Conservation (phyloP, 2,888 invertebrate genomes). For the Megalurothrips usitatus region DNA sequence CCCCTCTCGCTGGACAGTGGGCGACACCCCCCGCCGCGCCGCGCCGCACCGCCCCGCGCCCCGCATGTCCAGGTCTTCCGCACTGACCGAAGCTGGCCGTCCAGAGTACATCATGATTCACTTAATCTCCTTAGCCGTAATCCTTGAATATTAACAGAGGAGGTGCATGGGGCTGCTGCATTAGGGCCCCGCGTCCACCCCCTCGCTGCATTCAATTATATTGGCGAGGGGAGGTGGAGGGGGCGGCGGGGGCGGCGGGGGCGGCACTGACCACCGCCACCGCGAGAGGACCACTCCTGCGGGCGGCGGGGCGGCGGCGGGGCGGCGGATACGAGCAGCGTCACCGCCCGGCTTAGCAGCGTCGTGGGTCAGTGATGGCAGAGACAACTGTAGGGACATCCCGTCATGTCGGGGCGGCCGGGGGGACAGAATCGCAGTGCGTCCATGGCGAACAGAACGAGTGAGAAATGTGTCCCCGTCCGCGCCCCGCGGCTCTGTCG, state of each 20-base stretch:
- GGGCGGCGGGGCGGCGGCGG: not conserved
- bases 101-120: conserved; percentile 9
- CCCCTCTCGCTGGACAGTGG: not conserved
- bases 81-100: too few species aligned
- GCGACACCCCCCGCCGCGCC: not conserved
- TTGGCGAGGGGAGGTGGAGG: too few species aligned
- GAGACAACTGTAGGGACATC: too few species aligned
- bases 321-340: not conserved
- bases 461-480: too few species aligned
- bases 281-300: not conserved
- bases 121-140: conserved; percentile 24
- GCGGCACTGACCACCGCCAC: not conserved
- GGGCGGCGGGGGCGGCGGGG: not conserved
- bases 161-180: not conserved
- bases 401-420: too few species aligned
- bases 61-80: too few species aligned
- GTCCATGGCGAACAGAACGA: too few species aligned
- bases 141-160: conserved; percentile 17
- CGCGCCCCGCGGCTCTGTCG: too few species aligned
- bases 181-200: not conserved
- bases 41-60: not conserved
- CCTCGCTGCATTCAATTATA: not conserved
- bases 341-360: too few species aligned
- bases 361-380: too few species aligned
- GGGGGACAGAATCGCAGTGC: too few species aligned